Conservation (phyloP, 2,888 invertebrate species). For the Desoria tigrina region DNA sequence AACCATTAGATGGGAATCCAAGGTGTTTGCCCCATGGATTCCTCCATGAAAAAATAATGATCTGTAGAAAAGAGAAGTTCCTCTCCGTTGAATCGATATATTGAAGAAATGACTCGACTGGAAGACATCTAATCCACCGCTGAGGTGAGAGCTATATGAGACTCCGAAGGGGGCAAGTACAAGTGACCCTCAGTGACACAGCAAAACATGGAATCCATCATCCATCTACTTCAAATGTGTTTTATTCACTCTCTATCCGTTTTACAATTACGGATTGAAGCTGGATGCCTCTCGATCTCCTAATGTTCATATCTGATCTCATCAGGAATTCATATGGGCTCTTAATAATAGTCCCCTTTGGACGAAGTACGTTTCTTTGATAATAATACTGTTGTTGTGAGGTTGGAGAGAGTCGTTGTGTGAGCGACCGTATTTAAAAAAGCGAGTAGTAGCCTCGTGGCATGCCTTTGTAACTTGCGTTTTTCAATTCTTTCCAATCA, state of each 20-base stretch:
- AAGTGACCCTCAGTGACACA: slow-evolving; percentile 45
- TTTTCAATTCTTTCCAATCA: no score
- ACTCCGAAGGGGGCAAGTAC: slow-evolving; percentile 38
- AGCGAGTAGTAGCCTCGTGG: no score
- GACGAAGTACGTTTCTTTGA: no score
- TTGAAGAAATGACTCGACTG: slow-evolving; percentile 44
- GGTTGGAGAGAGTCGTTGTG: no score
- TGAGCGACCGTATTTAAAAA: no score
- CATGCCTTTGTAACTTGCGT: no score
- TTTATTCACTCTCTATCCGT: background rate
- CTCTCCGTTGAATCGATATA: background rate
- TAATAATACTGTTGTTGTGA: no score
- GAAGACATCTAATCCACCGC: slow-evolving; percentile 46
- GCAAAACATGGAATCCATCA: slow-evolving; percentile 38
- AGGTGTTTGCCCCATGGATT: slow-evolving; percentile 9
- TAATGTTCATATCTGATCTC: background rate
- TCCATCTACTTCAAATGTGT: background rate
- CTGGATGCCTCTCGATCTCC: background rate
- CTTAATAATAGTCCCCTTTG: no score
- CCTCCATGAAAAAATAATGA: slow-evolving; percentile 1
- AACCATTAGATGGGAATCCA: background rate
- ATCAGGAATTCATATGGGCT: background rate
- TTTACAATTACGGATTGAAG: no score
- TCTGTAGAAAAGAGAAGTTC: background rate
- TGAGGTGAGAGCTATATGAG: slow-evolving; percentile 47